Conservation (phyloP, 2,797 vertebrate genomes). For the Pseudochirops cupreus region DNA sequence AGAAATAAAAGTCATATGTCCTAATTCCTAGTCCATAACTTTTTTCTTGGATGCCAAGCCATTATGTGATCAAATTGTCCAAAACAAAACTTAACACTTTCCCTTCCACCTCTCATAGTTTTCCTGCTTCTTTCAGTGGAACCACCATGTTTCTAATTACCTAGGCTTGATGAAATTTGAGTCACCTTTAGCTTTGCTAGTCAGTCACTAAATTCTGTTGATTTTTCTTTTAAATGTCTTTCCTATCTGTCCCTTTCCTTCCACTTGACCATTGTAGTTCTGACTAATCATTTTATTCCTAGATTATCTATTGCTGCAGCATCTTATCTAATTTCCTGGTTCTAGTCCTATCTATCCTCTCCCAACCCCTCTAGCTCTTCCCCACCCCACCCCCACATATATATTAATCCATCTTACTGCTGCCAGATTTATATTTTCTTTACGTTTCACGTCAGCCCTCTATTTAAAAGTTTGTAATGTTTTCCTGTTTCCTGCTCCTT, state of each 20-base stretch:
- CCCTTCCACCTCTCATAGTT: not conserved
- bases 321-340: not conserved
- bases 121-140: not conserved
- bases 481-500: not conserved
- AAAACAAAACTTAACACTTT: not conserved
- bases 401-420: not conserved
- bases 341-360: not conserved
- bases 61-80: not conserved
- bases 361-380: not conserved
- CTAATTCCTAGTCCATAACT: not conserved
- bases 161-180: not conserved
- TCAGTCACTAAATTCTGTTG: not conserved
- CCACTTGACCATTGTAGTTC: not conserved
- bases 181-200: not conserved
- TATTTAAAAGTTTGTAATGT: not conserved
- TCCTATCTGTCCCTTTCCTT: not conserved
- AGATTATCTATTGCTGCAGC: not conserved
- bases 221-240: not conserved
- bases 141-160: not conserved
- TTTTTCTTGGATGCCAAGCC: not conserved
- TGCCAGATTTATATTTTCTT: not conserved
- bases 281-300: not conserved
- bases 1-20: not conserved
- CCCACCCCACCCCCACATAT: not conserved
- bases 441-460: not conserved